phyloP scores from a whole-genome alignment of 2,113 vertebrate genomes.

The Cinclus mexicanus region DNA sequence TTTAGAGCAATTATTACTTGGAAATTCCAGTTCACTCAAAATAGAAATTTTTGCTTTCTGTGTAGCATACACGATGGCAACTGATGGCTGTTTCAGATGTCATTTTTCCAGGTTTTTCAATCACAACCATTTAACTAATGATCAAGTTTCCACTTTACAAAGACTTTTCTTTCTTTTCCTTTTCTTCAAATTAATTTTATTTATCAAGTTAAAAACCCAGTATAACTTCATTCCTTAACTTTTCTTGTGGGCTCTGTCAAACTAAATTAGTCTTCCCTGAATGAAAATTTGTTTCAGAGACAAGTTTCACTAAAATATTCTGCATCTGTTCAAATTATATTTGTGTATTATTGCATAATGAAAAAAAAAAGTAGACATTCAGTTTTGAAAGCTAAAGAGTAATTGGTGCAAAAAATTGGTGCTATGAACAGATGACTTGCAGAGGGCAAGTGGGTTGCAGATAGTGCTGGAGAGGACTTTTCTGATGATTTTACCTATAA shows the following conservation, averaged over 20 bases:
- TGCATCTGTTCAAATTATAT: not conserved
- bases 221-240: not conserved
- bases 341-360: not conserved
- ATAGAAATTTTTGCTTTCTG: not conserved
- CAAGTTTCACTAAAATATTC: not conserved
- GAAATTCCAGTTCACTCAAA: not conserved
- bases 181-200: not conserved
- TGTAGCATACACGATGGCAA: not conserved
- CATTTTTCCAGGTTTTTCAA: not conserved
- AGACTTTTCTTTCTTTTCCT: not conserved
- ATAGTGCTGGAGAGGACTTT: not conserved
- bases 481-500: not conserved
- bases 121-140: not conserved
- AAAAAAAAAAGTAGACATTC: not conserved
- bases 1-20: not conserved
- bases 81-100: not conserved
- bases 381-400: not conserved
- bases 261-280: not conserved
- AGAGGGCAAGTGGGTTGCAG: not conserved
- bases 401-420: not conserved
- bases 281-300: not conserved
- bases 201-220: not conserved
- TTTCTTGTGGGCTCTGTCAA: not conserved
- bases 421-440: not conserved
- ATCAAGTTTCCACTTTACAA: not conserved